These are phyloP conservation scores for Volucella zonaria DNA, from an alignment of 2,888 invertebrate species.

Conservation along the genomic window DNA sequence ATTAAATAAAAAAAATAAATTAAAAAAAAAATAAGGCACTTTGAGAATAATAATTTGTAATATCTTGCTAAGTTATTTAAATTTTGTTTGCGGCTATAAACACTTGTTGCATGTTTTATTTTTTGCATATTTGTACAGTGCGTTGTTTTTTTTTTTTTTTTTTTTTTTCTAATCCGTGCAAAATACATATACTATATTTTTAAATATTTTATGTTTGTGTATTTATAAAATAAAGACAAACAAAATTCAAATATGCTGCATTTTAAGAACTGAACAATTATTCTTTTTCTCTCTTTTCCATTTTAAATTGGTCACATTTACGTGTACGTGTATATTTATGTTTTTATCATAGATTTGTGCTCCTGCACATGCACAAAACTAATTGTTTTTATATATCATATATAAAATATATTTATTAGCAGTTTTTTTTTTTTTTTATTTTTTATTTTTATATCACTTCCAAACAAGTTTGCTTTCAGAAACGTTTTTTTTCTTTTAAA, in stretches of 20 bases:
- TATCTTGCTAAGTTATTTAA: conserved; percentile 60
- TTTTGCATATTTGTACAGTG: conserved; percentile 22
- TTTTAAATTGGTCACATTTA: conserved; percentile 25
- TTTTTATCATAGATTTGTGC: conserved; percentile 51
- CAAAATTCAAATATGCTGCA: conserved; percentile 51
- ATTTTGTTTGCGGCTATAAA: conserved; percentile 46
- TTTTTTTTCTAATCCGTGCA: conserved; percentile 2
- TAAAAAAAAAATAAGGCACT: conserved; percentile 77
- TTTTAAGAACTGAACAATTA: conserved; percentile 51
- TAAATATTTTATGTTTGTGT: not conserved
- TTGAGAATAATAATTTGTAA: conserved; percentile 77
- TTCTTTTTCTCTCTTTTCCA: conserved; percentile 13
- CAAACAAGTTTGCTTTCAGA: conserved; percentile 71
- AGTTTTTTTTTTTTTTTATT: conserved; percentile 59
- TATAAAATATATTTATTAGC: conserved; percentile 34
- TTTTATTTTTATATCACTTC: conserved; percentile 69
- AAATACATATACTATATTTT: not conserved
- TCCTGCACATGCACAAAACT: conserved; percentile 67
- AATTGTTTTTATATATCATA: conserved; percentile 31
- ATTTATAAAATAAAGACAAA: not conserved
- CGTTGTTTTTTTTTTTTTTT: conserved; percentile 5
- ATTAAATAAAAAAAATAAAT: conserved; percentile 70
- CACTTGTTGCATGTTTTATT: conserved; percentile 37
- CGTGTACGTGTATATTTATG: not conserved
- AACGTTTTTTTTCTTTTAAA: conserved; percentile 35